Evolutionary conservation across 2,888 invertebrate species (phyloP).

Genomic region (Gandaritis pyraliata): DNA sequence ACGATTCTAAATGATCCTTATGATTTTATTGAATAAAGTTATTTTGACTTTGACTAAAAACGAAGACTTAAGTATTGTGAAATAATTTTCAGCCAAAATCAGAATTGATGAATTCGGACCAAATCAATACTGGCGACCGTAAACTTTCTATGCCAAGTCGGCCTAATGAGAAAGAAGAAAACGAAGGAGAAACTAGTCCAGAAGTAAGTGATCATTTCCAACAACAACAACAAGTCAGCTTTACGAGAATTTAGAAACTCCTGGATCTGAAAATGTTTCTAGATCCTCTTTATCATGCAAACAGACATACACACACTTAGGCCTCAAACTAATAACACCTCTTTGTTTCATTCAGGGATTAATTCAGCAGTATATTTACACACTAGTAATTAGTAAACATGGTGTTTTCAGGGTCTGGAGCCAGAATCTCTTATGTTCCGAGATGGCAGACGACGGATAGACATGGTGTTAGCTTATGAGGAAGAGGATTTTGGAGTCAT

Average conservation of each 20-base stretch:
- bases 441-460: slow-evolving; percentile 92
- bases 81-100: slow-evolving; percentile 55
- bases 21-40: too few relatives aligned
- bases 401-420: slow-evolving; percentile 79
- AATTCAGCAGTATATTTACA: too few relatives aligned
- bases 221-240: too few relatives aligned
- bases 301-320: too few relatives aligned
- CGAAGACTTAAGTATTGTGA: background rate
- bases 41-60: too few relatives aligned
- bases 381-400: background rate
- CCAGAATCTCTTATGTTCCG: slow-evolving; percentile 89
- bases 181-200: slow-evolving; percentile 67
- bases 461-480: slow-evolving; percentile 94
- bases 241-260: too few relatives aligned
- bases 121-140: slow-evolving; percentile 55
- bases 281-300: too few relatives aligned
- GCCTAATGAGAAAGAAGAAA: slow-evolving; percentile 65
- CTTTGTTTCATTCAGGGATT: too few relatives aligned
- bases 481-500: slow-evolving; percentile 92
- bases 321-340: too few relatives aligned
- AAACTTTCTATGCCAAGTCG: slow-evolving; percentile 56
- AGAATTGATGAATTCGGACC: slow-evolving; percentile 59
- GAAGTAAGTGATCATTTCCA: slow-evolving; percentile 55
- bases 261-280: too few relatives aligned
- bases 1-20: too few relatives aligned